These are phyloP conservation scores for Tenualosa ilisha DNA, from an alignment of 2,797 vertebrate genomes.

Conservation along the genomic window DNA sequence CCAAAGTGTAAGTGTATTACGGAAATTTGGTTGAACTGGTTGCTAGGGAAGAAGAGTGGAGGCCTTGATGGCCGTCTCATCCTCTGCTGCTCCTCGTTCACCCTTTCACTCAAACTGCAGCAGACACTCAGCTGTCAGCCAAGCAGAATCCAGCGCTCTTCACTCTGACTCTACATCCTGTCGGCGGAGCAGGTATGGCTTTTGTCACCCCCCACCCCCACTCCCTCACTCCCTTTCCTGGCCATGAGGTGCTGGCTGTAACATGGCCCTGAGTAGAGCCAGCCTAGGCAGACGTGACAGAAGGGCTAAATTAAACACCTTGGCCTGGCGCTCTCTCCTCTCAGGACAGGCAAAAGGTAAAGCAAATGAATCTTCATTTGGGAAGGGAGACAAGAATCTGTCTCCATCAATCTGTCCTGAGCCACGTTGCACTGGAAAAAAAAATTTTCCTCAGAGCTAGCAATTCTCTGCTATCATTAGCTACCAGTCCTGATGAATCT, in stretches of 20 bases:
- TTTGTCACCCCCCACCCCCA: constrained; percentile 36
- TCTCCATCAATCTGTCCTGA: constrained; percentile 9
- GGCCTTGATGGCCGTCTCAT: neutral
- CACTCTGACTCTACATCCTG: constrained; percentile 45
- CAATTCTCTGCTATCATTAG: neutral
- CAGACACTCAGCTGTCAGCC: constrained; percentile 36
- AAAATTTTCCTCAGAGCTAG: neutral
- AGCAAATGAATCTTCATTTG: constrained; percentile 39
- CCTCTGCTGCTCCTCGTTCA: neutral
- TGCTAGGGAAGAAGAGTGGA: neutral
- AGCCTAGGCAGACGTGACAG: constrained; percentile 45
- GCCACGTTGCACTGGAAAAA: neutral
- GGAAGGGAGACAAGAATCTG: constrained; percentile 33
- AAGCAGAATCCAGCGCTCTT: constrained; percentile 35
- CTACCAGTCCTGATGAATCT: neutral
- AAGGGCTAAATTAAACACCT: constrained; percentile 49
- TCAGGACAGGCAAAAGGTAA: constrained; percentile 41
- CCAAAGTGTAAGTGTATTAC: no score
- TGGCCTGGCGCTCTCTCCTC: constrained; percentile 25
- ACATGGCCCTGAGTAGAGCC: constrained; percentile 41
- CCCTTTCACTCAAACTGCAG: constrained; percentile 34
- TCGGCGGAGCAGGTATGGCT: constrained; percentile 43
- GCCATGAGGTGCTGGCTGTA: constrained; percentile 36
- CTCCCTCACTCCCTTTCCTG: neutral
- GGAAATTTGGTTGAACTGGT: no score